Evolutionary conservation across 2,888 invertebrate species (phyloP).

Genomic region (Seira ritae): DNA sequence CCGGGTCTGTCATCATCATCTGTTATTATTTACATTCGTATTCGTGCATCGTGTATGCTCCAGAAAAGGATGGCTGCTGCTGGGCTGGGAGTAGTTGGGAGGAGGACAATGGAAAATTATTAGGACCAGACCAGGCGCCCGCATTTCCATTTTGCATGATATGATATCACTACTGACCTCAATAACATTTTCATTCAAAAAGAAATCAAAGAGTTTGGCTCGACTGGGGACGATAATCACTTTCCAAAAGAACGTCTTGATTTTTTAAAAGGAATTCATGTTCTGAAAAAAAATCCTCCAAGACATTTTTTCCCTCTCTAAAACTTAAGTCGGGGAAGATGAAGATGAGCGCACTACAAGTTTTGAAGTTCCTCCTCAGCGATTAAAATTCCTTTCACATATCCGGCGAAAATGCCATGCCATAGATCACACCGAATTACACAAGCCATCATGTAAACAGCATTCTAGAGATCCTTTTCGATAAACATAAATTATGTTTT

Average conservation of each 20-base stretch:
- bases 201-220: not conserved
- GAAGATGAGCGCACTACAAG: not conserved
- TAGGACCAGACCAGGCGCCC: not conserved
- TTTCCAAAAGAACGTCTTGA: not conserved
- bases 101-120: not conserved
- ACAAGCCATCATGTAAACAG: slow-evolving; percentile 65
- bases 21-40: not conserved
- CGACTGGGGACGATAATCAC: not conserved
- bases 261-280: not conserved
- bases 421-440: slow-evolving; percentile 67
- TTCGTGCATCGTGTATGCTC: too few relatives aligned
- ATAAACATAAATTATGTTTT: slow-evolving; percentile 65
- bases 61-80: too few relatives aligned
- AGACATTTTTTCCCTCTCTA: not conserved
- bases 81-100: not conserved
- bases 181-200: not conserved
- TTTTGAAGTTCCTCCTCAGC: slow-evolving; percentile 59
- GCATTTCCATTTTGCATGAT: not conserved
- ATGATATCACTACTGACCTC: not conserved
- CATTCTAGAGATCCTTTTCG: slow-evolving; percentile 65
- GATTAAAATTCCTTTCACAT: slow-evolving; percentile 70
- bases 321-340: not conserved
- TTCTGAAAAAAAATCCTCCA: not conserved
- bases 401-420: slow-evolving; percentile 61
- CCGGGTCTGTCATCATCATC: not conserved